Percentiles rank a stretch among this genome's conserved stretches.
Conservation (phyloP, 1,140 invertebrate species). For the Lutraria rhynchaena region DNA sequence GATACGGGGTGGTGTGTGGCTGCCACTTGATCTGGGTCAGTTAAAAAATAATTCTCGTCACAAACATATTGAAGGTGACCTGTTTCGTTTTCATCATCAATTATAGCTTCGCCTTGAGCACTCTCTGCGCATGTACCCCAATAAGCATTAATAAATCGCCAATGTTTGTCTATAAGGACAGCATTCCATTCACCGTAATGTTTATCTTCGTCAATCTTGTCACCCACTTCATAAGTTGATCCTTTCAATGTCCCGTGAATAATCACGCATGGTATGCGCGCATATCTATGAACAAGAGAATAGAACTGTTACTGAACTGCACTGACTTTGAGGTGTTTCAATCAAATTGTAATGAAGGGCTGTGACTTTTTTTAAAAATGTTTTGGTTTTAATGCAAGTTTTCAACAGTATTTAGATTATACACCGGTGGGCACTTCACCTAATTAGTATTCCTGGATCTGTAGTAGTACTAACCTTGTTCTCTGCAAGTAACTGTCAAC, state of each 20-base stretch:
- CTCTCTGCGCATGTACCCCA: conserved; percentile 76
- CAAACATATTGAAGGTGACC: conserved; percentile 70
- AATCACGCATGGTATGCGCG: conserved; percentile 73
- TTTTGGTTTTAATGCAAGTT: too few relatives aligned
- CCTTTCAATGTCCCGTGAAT: conserved; percentile 76
- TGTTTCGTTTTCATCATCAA: conserved; percentile 57
- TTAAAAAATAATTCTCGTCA: conserved; percentile 83
- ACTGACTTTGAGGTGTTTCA: too few relatives aligned
- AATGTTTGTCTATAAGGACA: conserved; percentile 70
- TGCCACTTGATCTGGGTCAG: conserved; percentile 83
- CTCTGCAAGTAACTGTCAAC: too few relatives aligned
- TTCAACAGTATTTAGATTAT: too few relatives aligned
- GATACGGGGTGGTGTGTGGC: conserved; percentile 83
- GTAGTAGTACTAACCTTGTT: too few relatives aligned
- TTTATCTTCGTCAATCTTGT: conserved; percentile 68
- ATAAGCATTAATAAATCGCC: conserved; percentile 76
- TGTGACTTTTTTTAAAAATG: too few relatives aligned
- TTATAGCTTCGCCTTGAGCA: conserved; percentile 50
- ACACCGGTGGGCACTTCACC: too few relatives aligned
- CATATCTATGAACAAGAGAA: conserved; percentile 60
- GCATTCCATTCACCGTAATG: conserved; percentile 77
- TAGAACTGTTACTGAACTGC: too few relatives aligned
- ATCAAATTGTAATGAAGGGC: too few relatives aligned
- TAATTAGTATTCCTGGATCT: too few relatives aligned
- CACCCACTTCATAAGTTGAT: conserved; percentile 74